Percentiles rank a stretch among this genome's conserved stretches.
These are phyloP conservation scores for Lepas anatifera DNA, from an alignment of 2,888 invertebrate species.

Conservation along the genomic window DNA sequence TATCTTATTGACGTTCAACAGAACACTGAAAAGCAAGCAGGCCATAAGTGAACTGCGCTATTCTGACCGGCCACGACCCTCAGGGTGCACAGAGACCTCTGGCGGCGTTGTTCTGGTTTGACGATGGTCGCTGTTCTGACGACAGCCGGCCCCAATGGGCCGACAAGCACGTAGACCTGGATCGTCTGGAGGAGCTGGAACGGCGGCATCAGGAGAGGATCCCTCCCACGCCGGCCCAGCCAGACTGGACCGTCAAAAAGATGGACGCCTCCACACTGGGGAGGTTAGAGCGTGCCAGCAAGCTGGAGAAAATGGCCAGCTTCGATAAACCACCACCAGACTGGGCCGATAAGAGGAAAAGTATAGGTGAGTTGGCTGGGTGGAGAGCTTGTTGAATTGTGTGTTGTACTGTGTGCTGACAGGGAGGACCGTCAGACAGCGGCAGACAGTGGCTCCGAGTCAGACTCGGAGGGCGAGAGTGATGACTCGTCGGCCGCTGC, in stretches of 20 bases:
- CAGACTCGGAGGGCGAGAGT: neutral
- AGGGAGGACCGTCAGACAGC: neutral
- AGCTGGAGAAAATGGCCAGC: conserved; percentile 10
- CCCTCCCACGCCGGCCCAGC: neutral
- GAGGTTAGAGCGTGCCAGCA: neutral
- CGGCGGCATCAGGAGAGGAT: neutral
- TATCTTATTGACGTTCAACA: too few relatives aligned
- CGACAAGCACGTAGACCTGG: neutral
- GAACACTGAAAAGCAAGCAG: too few relatives aligned
- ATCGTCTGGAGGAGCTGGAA: conserved; percentile 4
- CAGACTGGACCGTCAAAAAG: neutral
- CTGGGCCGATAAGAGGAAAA: neutral
- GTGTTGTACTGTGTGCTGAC: neutral
- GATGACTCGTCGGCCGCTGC: neutral
- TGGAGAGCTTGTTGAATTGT: neutral
- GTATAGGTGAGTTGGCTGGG: neutral
- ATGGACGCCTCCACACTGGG: neutral
- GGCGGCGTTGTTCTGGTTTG: too few relatives aligned
- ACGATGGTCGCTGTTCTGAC: too few relatives aligned
- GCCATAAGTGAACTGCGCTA: too few relatives aligned
- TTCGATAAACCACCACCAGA: neutral
- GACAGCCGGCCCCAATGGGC: neutral
- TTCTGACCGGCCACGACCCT: too few relatives aligned
- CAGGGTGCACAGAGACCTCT: too few relatives aligned
- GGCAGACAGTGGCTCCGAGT: neutral